Evolutionary conservation across 2,797 vertebrate species (phyloP).

Genomic region (Phalloptychus januarius): DNA sequence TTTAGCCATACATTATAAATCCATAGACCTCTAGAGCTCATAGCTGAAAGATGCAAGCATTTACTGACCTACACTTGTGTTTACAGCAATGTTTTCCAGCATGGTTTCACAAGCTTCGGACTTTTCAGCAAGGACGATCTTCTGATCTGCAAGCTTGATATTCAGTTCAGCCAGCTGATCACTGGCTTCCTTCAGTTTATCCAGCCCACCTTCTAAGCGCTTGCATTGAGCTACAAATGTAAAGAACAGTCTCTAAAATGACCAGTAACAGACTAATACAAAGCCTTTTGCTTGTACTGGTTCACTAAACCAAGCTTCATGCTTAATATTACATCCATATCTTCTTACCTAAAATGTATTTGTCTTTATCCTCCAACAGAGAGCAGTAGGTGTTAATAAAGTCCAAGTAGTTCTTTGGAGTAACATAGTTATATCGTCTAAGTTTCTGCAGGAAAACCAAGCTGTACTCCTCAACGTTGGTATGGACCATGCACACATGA

Average conservation of each 20-base stretch:
- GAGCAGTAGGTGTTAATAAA: conserved; percentile 89
- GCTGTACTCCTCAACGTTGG: conserved; percentile 88
- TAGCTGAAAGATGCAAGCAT: conserved; percentile 4
- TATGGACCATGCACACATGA: conserved; percentile 91
- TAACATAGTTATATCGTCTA: conserved; percentile 91
- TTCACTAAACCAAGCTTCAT: not conserved
- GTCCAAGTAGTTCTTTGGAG: conserved; percentile 96
- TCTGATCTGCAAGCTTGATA: conserved; percentile 91
- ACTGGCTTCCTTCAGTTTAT: conserved; percentile 93
- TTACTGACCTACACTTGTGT: conserved; percentile 86
- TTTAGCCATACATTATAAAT: not conserved
- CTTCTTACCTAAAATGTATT: conserved; percentile 86
- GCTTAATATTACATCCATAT: not conserved
- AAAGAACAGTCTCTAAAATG: conserved; percentile 17
- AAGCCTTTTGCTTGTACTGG: not conserved
- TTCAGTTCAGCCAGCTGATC: conserved; percentile 90
- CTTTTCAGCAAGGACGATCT: conserved; percentile 91
- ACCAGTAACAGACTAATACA: conserved; percentile 11
- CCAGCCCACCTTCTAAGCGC: conserved; percentile 90
- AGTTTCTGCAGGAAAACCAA: conserved; percentile 89
- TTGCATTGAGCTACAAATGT: conserved; percentile 87
- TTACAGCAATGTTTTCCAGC: conserved; percentile 86
- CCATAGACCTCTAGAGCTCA: not conserved
- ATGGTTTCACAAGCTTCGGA: conserved; percentile 88
- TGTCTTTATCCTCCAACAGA: conserved; percentile 89